Base-by-base conservation (phyloP, 2,797 vertebrate species). In the Lepilemur septentrionalis region DNA sequence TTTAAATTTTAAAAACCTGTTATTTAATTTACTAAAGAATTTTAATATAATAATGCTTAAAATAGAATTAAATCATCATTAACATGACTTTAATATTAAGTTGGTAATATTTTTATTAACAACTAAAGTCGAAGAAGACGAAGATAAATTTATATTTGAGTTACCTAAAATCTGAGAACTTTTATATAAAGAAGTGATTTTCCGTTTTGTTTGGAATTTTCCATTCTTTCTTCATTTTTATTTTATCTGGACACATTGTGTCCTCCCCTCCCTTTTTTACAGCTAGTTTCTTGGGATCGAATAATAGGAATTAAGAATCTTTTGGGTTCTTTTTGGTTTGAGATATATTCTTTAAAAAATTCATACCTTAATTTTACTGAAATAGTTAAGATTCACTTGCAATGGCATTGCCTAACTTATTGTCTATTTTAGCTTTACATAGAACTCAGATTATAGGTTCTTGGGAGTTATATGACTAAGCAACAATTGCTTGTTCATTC, bases 291-390 rank as follows among this genome's bases (percentile, higher is more conserved):
- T 63, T 79, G 23, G 5, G 22, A 43, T 78, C 14, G 23, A 80
- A 13, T 79, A 94, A 89, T 70, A 70, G 65, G 41, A 95, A 43
- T 48, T 38, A 91, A 95, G 32, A 91, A 48, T 84, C 5, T 80
- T 55, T 89, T 80, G 14, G 5, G 38, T 96, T 75, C 41, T 78
- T 48, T 93, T 82, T 75, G 32, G 15, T 70, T 90, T 90, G 55
- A 82, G 10, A 23, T 82, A 89, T 55, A 69, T 43, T 78, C 41
- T 88, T 88, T 89, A 15, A 80, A 78, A 86, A 65, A 80, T 41
- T 88, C 32, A 80, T 82, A 48, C 23, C 22, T 93, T 93, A 73
- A 85, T 92, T 87, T 93, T 91, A 55, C 72, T 94, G 25, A 84
- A 83, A 57, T 38, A 83, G 10, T 91, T 92, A 78, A 35, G 25